phyloP scores from a whole-genome alignment of 2,797 vertebrate species.

The Prunella strophiata region DNA sequence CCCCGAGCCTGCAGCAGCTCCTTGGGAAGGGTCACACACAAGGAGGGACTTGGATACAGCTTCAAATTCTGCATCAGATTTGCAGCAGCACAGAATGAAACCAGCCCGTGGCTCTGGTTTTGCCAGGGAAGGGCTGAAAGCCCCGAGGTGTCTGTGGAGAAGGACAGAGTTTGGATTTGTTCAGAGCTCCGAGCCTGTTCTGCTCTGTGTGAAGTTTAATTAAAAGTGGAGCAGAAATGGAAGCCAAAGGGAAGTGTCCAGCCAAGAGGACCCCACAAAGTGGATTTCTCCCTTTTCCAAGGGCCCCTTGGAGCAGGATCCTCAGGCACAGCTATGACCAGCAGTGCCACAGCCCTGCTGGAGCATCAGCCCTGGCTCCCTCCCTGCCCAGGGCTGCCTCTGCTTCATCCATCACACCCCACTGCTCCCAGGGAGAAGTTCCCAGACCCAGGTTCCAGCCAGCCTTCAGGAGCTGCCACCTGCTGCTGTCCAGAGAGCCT shows the following conservation, averaged over 20 bases:
- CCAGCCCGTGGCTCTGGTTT: rapidly evolving
- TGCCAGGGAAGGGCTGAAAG: background rate
- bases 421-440: constrained; percentile 11
- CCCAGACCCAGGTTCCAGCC: background rate
- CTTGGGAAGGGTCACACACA: background rate
- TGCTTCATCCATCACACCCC: background rate
- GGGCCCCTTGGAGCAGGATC: background rate
- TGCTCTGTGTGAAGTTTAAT: background rate
- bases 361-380: background rate
- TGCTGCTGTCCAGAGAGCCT: background rate
- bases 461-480: constrained; percentile 29
- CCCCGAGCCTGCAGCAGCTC: rapidly evolving
- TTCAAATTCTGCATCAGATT: rapidly evolving
- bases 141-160: background rate
- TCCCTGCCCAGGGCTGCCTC: background rate
- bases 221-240: background rate
- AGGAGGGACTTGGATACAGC: background rate
- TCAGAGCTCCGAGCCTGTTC: background rate
- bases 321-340: rapidly evolving
- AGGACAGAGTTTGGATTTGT: background rate
- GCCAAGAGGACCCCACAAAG: background rate
- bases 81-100: rapidly evolving
- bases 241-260: background rate
- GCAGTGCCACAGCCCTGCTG: background rate
- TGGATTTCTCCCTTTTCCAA: background rate